phyloP scores from a whole-genome alignment of 2,888 invertebrate genomes.

The Trichopria drosophilae region DNA sequence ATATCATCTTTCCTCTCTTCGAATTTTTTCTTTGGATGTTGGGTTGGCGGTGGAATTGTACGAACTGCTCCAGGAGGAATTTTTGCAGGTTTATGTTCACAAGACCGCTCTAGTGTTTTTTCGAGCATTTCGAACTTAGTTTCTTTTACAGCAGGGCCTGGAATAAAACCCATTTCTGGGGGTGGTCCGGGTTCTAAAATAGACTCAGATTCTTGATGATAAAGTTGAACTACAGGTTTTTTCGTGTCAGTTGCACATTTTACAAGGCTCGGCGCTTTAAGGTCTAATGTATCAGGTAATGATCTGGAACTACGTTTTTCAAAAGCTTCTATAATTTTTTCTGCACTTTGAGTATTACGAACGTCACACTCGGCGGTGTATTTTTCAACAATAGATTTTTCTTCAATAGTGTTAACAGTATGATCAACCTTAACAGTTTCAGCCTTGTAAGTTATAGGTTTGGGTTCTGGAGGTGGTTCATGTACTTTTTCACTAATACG shows the following conservation, averaged over 20 bases:
- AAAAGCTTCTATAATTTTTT: conserved; percentile 50
- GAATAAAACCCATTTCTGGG: conserved; percentile 69
- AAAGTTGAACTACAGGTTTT: conserved; percentile 39
- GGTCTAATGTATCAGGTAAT: conserved; percentile 58
- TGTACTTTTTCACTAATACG: conserved; percentile 40
- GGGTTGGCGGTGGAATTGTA: conserved; percentile 61
- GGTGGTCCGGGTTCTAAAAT: conserved; percentile 67
- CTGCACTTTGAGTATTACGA: conserved; percentile 45
- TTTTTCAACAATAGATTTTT: conserved; percentile 54
- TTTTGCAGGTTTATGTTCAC: conserved; percentile 61
- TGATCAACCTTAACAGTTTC: conserved; percentile 57
- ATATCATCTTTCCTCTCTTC: conserved; percentile 47
- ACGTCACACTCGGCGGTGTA: conserved; percentile 48
- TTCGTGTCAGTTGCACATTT: conserved; percentile 50
- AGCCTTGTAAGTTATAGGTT: conserved; percentile 57
- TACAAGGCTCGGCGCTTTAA: conserved; percentile 61
- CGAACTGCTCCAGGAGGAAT: conserved; percentile 63
- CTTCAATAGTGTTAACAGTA: conserved; percentile 52
- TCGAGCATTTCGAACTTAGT: conserved; percentile 62
- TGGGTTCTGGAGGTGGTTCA: conserved; percentile 42
- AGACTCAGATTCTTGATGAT: conserved; percentile 45
- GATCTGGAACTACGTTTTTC: conserved; percentile 60
- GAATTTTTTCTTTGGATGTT: conserved; percentile 39
- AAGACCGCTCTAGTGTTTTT: conserved; percentile 62
- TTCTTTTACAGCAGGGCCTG: conserved; percentile 60